Conservation (phyloP, 1,140 invertebrate genomes). For the Metaphire vulgaris region DNA sequence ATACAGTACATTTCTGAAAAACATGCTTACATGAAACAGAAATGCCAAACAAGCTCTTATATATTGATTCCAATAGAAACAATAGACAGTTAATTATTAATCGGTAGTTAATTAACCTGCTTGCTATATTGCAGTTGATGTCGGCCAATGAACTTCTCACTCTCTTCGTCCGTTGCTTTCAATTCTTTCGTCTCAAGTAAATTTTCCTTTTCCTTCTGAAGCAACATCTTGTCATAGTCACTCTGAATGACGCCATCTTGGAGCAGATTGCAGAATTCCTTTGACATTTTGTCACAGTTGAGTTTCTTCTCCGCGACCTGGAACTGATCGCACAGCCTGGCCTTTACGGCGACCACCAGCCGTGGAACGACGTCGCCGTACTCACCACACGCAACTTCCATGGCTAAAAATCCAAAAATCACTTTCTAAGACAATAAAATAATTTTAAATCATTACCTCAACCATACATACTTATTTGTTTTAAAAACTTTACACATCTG, state of each 20-base stretch:
- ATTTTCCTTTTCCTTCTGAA: neutral
- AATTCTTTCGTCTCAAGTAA: neutral
- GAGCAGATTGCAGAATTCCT: constrained; percentile 4
- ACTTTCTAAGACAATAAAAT: too few species aligned
- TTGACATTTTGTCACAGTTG: constrained; percentile 5
- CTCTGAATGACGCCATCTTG: neutral
- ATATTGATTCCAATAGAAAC: too few species aligned
- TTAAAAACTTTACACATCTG: too few species aligned
- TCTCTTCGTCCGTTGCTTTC: neutral
- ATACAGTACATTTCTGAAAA: too few species aligned
- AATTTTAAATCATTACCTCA: too few species aligned
- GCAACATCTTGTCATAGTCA: neutral
- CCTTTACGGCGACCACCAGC: constrained; percentile 73
- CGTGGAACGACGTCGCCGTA: constrained; percentile 75
- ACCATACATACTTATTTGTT: too few species aligned
- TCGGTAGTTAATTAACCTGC: too few species aligned
- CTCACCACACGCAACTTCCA: constrained; percentile 87
- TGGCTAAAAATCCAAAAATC: too few species aligned
- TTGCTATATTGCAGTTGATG: neutral
- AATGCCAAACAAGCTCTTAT: too few species aligned
- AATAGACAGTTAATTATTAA: too few species aligned
- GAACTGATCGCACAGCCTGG: constrained; percentile 65
- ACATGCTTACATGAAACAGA: too few species aligned
- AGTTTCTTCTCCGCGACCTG: constrained; percentile 15
- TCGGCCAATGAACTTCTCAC: neutral